A percentile compares a stretch with the other conserved stretches of the same genome.
Conservation (phyloP, 1,140 invertebrate species). For the Agrypnia vestita region DNA sequence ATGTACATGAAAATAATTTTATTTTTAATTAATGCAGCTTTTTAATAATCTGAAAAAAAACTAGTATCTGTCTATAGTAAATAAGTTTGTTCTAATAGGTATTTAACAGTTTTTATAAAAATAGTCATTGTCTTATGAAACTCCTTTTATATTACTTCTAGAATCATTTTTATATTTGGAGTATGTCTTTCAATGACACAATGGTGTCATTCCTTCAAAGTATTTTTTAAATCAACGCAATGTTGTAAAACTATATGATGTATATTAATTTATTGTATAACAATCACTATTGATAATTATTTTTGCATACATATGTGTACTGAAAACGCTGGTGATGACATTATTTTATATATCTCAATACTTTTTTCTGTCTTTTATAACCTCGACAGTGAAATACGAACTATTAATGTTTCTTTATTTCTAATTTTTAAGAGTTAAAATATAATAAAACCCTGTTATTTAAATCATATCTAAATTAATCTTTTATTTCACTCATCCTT, state of each 20-base stretch:
- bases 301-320: conserved; percentile 17
- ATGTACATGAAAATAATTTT: no score
- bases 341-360: conserved; percentile 20
- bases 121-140: no score
- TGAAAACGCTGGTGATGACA: conserved; percentile 15
- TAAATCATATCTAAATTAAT: conserved; percentile 55
- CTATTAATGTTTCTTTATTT: conserved; percentile 20
- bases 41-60: no score
- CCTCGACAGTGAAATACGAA: conserved; percentile 8
- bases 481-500: conserved; percentile 50
- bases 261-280: conserved; percentile 3
- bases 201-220: no score
- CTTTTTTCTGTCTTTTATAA: conserved; percentile 2
- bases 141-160: no score
- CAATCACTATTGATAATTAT: conserved; percentile 21
- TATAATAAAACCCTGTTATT: conserved; percentile 59
- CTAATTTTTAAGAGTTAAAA: conserved; percentile 53
- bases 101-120: no score
- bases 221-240: no score
- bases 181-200: no score
- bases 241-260: neutral
- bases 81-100: no score
- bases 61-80: no score
- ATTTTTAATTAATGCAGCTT: no score
- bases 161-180: no score